phyloP scores from a whole-genome alignment of 1,140 invertebrate species.

The Samia ricini region DNA sequence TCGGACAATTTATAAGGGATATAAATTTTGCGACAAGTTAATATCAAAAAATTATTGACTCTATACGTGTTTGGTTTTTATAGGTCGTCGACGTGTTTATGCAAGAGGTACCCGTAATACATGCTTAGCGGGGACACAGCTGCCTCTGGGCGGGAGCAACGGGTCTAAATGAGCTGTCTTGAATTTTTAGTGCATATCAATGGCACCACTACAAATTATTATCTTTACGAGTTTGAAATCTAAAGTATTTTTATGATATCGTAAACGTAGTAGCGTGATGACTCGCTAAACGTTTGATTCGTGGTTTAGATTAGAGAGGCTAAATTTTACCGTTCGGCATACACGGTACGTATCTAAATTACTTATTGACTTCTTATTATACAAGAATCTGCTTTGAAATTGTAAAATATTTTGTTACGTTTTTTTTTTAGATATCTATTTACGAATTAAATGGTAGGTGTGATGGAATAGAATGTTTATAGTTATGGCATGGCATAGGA shows the following conservation, averaged over 20 bases:
- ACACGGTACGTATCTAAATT: background rate
- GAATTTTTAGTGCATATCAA: slow-evolving; percentile 44
- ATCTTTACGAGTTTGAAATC: background rate
- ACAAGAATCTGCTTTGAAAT: too few species aligned
- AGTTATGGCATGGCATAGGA: too few species aligned
- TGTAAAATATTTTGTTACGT: too few species aligned
- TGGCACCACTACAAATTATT: slow-evolving; percentile 1
- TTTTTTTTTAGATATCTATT: too few species aligned
- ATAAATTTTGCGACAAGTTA: slow-evolving; percentile 58
- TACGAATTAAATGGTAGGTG: too few species aligned
- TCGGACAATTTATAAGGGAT: background rate
- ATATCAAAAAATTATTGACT: slow-evolving; percentile 67
- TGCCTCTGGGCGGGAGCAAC: slow-evolving; percentile 53
- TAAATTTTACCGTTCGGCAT: background rate
- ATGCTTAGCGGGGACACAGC: slow-evolving; percentile 54
- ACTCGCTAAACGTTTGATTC: background rate
- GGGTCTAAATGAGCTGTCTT: slow-evolving; percentile 31
- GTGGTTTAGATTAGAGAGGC: background rate
- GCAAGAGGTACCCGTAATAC: slow-evolving; percentile 48
- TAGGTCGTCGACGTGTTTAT: slow-evolving; percentile 47
- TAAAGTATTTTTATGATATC: background rate
- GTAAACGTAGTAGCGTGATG: background rate
- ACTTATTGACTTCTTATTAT: background rate
- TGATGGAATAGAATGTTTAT: too few species aligned
- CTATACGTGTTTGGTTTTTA: slow-evolving; percentile 51